Evolutionary conservation across 53 echinoderm and acorn worm species (phyloP).

Genomic region (Luidia sarsii): DNA sequence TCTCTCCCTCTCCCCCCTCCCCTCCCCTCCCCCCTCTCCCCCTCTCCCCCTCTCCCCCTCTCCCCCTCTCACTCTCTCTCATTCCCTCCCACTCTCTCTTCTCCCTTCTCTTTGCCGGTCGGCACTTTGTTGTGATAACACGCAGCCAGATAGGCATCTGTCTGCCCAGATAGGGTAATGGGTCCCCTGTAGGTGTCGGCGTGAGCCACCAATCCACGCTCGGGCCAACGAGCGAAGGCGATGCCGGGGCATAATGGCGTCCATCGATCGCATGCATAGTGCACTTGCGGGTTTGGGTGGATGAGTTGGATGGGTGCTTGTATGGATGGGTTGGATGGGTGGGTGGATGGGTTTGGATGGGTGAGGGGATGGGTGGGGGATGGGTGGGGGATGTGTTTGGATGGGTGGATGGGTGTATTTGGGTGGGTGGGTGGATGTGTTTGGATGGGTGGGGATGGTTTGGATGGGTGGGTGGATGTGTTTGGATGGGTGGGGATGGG

Average conservation of each 20-base stretch:
- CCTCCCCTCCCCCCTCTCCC: background rate
- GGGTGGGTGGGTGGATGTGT: too few species aligned
- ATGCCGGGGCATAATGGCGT: constrained; percentile 19
- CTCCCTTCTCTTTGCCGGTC: background rate
- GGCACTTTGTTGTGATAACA: constrained; percentile 57
- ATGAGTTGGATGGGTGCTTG: too few species aligned
- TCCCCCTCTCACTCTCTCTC: too few species aligned
- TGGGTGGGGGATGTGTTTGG: too few species aligned
- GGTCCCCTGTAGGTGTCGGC: constrained; percentile 27
- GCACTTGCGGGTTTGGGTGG: too few species aligned
- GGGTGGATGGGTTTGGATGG: too few species aligned
- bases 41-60: background rate
- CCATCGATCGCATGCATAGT: constrained; percentile 30
- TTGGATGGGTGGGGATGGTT: too few species aligned
- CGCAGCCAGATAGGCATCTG: constrained; percentile 45
- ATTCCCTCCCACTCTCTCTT: background rate
- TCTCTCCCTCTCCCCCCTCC: background rate
- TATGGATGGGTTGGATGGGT: too few species aligned
- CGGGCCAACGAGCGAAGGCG: constrained; percentile 24
- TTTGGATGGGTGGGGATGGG: too few species aligned
- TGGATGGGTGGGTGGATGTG: too few species aligned
- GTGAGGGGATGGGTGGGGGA: too few species aligned
- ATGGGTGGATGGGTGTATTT: too few species aligned
- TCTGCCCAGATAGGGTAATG: constrained; percentile 47
- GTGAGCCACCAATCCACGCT: constrained; percentile 28